Evolutionary conservation across 2,888 invertebrate species (phyloP).

Genomic region (Calliopum simillimum): DNA sequence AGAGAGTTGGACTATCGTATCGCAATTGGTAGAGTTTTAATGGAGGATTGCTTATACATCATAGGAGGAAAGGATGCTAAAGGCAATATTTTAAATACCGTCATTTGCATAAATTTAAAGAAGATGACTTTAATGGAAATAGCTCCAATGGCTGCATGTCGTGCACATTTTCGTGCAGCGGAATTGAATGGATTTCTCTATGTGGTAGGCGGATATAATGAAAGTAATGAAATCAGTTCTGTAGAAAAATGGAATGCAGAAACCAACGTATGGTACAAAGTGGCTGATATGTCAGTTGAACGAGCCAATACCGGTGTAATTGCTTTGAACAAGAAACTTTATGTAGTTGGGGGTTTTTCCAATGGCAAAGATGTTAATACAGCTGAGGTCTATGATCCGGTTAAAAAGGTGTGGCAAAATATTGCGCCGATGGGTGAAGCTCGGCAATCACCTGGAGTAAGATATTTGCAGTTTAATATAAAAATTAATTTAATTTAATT

Average conservation of each 20-base stretch:
- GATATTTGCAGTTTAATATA: constrained; percentile 47
- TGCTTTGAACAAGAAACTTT: constrained; percentile 83
- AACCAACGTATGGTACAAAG: constrained; percentile 88
- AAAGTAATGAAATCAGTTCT: constrained; percentile 86
- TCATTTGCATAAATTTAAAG: constrained; percentile 87
- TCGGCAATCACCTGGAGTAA: constrained; percentile 89
- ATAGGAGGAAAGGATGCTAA: constrained; percentile 88
- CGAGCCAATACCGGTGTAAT: constrained; percentile 89
- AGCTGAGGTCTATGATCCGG: constrained; percentile 87
- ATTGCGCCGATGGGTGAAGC: constrained; percentile 89
- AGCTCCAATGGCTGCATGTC: constrained; percentile 90
- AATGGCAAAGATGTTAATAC: constrained; percentile 88
- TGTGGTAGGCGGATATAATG: constrained; percentile 95
- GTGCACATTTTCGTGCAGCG: constrained; percentile 84
- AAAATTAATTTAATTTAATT: background rate
- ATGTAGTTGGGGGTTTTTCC: constrained; percentile 93
- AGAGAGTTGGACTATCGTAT: constrained; percentile 72
- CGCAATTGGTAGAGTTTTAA: constrained; percentile 91
- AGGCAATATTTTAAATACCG: constrained; percentile 89
- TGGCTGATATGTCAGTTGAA: constrained; percentile 89
- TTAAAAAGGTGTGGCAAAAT: constrained; percentile 80
- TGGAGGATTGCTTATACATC: constrained; percentile 83
- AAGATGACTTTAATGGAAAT: constrained; percentile 83
- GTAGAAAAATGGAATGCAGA: constrained; percentile 94
- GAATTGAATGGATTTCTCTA: constrained; percentile 85